These are phyloP conservation scores for Erebia aethiops DNA, from an alignment of 2,888 invertebrate genomes.

Conservation along the genomic window DNA sequence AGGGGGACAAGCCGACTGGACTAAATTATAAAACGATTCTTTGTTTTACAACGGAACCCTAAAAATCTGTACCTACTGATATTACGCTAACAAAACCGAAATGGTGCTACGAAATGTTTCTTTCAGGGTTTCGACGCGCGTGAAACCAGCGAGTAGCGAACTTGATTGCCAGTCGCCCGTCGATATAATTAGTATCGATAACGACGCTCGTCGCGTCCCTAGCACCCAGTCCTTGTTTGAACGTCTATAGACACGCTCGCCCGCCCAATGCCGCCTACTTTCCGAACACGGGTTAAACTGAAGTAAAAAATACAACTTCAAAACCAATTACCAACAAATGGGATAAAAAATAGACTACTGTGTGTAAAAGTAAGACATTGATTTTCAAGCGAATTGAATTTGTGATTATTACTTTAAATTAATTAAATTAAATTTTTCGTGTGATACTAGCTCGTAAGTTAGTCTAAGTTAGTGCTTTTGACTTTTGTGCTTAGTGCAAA, in stretches of 20 bases:
- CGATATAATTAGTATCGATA: constrained; percentile 36
- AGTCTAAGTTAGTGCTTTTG: constrained; percentile 49
- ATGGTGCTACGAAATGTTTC: constrained; percentile 2
- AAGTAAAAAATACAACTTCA: constrained; percentile 47
- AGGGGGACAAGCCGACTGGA: too few relatives aligned
- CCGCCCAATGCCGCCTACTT: constrained; percentile 62
- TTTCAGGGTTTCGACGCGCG: constrained; percentile 11
- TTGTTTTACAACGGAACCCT: too few relatives aligned
- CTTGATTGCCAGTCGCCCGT: constrained; percentile 19
- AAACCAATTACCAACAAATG: constrained; percentile 31
- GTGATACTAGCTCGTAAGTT: constrained; percentile 76
- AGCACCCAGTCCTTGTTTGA: constrained; percentile 36
- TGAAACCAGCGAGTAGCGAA: constrained; percentile 11
- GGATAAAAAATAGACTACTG: constrained; percentile 33
- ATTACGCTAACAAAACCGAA: constrained; percentile 16
- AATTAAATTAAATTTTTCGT: constrained; percentile 49
- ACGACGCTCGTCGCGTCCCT: constrained; percentile 27
- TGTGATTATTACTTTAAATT: constrained; percentile 43
- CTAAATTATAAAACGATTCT: too few relatives aligned
- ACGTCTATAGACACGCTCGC: constrained; percentile 34
- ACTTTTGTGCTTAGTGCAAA: constrained; percentile 35
- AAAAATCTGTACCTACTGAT: background rate
- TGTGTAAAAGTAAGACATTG: constrained; percentile 23
- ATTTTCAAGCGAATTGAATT: constrained; percentile 35
- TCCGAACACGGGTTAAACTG: constrained; percentile 72